A percentile compares a stretch with the other conserved stretches of the same genome.
These are phyloP conservation scores for Cardinalis cardinalis DNA, from an alignment of 2,113 vertebrate genomes.

Conservation along the genomic window DNA sequence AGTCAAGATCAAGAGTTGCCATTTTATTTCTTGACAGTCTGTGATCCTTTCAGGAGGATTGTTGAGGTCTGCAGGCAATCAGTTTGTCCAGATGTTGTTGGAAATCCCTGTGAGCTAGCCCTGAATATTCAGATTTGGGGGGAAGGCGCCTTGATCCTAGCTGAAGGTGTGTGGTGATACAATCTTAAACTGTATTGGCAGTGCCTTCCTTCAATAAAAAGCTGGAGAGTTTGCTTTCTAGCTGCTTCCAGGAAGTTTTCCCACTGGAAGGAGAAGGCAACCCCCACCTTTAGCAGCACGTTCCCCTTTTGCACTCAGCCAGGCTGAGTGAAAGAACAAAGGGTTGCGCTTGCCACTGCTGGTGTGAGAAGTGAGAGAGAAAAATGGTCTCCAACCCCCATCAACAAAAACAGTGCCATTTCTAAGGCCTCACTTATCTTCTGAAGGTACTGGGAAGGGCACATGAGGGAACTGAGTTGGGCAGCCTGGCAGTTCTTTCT, in stretches of 20 bases:
- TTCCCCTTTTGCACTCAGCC: not conserved
- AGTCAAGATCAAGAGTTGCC: not conserved
- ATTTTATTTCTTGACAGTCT: not conserved
- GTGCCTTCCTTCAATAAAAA: not conserved
- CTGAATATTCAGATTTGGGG: not conserved
- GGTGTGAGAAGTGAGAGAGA: not conserved
- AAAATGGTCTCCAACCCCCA: not conserved
- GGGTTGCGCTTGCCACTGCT: not conserved
- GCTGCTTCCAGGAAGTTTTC: not conserved
- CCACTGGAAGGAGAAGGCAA: not conserved
- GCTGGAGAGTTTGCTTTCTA: not conserved
- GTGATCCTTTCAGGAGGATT: not conserved
- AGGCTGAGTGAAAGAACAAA: not conserved
- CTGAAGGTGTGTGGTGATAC: not conserved
- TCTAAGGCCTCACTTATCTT: not conserved
- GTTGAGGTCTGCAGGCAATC: not conserved
- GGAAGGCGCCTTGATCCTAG: not conserved
- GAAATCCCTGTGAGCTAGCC: not conserved
- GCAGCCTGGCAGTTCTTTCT: not conserved
- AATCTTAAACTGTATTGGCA: not conserved
- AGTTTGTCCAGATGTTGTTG: not conserved
- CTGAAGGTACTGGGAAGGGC: not conserved
- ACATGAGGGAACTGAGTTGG: not conserved
- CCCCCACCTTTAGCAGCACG: rapidly evolving
- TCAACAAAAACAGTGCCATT: not conserved